Evolutionary conservation across 1,140 invertebrate genomes (phyloP), one percentile per base, ranked within the genome.

Genomic region (Caenorhabditis latens): DNA sequence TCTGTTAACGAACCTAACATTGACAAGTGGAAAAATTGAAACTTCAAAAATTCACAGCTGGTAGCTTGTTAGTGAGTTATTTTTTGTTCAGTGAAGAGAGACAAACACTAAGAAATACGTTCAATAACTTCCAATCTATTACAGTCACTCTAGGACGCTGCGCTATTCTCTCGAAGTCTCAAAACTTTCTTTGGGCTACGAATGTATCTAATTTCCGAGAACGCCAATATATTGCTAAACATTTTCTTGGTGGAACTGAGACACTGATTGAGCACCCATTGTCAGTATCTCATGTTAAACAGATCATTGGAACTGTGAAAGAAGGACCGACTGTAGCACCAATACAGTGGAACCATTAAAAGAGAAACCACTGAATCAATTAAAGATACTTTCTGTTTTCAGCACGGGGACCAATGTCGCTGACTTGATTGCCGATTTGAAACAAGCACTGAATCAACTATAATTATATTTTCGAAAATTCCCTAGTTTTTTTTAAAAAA

Each of bases 201-300:
- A 84, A n/a, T 9, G 5, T 2, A 9, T 14, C 9, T 9, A 53
- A n/a, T 40, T 84, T 84, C 50, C 32, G 32, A 86, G 86, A 67
- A 19, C 40, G 40, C 83, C 6, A 65, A 75, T n/a, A 43, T 86
- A 9, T 53, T 86, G 42, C 55, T 86, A 16, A 75, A 86, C 21
- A 79, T 79, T 19, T 75, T 86, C 61, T 86, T n/a, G 86, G 86
- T 32, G 86, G 86, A 24, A 75, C 71, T 57, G 86, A 86, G 42
- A 53, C 61, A 48, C 42, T 86, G 13, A 86, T 86, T 42, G 86
- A 86, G n/a, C 86, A 86, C 83, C 86, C 86, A n/a, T 43, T 85
- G 13, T 75, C 67, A 48, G 79, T 58, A 67, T 75, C 63, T 57
- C 84, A 85, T 67, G 65, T 65, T 0, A 48, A 48, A 19, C 84